A percentile compares a stretch with the other conserved stretches of the same genome.
Conservation (phyloP, 1,140 invertebrate genomes). For the Nomia melanderi region DNA sequence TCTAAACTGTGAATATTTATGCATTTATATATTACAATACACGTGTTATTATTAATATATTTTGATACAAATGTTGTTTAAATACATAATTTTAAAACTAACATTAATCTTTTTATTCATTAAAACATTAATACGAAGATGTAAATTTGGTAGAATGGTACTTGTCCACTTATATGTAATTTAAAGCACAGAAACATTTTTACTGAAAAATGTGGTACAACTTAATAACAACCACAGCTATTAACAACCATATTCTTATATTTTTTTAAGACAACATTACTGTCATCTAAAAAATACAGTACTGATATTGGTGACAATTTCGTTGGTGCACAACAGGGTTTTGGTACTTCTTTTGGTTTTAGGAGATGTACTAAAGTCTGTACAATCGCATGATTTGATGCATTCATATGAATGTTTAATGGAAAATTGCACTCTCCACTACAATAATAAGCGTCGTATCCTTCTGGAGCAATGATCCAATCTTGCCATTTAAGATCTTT, state of each 20-base stretch:
- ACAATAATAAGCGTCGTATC: slow-evolving; percentile 93
- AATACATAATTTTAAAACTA: slow-evolving; percentile 14
- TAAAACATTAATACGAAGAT: neutral
- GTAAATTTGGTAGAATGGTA: neutral
- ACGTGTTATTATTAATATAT: neutral
- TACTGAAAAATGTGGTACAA: neutral
- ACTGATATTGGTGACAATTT: slow-evolving; percentile 90
- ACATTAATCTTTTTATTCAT: neutral
- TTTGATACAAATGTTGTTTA: neutral
- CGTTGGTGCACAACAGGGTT: slow-evolving; percentile 92
- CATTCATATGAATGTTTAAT: slow-evolving; percentile 91
- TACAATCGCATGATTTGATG: slow-evolving; percentile 95
- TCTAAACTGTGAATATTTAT: slow-evolving; percentile 65
- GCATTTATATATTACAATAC: neutral
- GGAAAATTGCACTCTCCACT: slow-evolving; percentile 94
- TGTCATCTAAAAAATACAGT: slow-evolving; percentile 90
- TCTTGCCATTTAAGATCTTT: slow-evolving; percentile 92
- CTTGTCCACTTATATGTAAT: neutral
- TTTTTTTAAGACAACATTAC: slow-evolving; percentile 92
- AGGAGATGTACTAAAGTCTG: slow-evolving; percentile 92
- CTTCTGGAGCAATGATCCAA: slow-evolving; percentile 94
- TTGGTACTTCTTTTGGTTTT: slow-evolving; percentile 87
- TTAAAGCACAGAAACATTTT: neutral
- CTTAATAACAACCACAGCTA: slow-evolving; percentile 92
- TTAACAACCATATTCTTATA: slow-evolving; percentile 96